Evolutionary conservation across 92 coral and sea anemone genomes (phyloP).

Genomic region (Zoanthus sansibaricus): DNA sequence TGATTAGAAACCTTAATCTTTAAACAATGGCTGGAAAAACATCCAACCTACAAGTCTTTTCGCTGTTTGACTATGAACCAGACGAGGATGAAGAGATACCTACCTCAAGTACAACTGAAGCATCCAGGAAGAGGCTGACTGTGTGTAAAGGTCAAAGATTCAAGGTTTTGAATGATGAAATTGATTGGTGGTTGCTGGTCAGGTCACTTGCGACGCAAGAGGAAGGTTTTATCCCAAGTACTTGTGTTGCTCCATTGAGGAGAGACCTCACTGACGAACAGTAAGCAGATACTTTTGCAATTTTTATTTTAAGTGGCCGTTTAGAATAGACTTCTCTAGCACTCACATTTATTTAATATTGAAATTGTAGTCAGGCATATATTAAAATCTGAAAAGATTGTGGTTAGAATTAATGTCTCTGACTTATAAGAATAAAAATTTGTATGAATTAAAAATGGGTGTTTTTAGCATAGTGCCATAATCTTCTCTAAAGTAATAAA

Average conservation of each 20-base stretch:
- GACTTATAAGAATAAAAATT: too few species aligned
- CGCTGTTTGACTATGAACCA: neutral
- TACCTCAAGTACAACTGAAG: neutral
- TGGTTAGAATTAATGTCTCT: too few species aligned
- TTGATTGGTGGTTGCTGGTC: neutral
- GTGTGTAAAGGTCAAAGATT: neutral
- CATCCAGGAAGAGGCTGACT: neutral
- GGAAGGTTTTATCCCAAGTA: slow-evolving; percentile 48
- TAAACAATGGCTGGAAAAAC: neutral
- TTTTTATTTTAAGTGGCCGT: too few species aligned
- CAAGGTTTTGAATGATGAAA: neutral
- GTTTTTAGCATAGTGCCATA: too few species aligned
- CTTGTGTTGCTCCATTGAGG: slow-evolving; percentile 71
- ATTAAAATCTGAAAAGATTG: too few species aligned
- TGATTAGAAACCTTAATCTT: neutral
- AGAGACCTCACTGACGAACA: slow-evolving; percentile 66
- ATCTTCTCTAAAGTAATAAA: too few species aligned
- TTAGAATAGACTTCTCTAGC: too few species aligned
- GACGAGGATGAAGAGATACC: neutral
- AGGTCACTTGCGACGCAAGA: slow-evolving; percentile 30
- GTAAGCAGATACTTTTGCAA: slow-evolving; percentile 59
- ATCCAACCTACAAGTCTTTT: neutral
- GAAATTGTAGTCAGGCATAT: too few species aligned
- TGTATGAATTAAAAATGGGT: too few species aligned
- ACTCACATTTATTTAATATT: too few species aligned